Base-by-base conservation (phyloP, 2,888 invertebrate species). In the Conus canariensis region DNA sequence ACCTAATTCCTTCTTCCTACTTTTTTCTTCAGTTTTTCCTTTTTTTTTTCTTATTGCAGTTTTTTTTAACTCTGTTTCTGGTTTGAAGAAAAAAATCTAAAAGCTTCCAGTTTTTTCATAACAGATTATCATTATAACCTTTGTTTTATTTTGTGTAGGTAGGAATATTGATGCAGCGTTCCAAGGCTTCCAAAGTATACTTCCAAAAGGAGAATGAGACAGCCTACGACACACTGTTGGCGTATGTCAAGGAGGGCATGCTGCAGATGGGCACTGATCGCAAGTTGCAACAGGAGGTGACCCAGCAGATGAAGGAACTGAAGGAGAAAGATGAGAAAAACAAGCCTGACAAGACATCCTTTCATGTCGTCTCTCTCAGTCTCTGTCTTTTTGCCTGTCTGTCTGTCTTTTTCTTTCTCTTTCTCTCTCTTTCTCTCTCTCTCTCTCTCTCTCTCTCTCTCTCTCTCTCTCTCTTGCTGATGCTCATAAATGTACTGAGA, bases 181-280 rank as follows among this genome's bases (percentile, higher is more conserved):
- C 94, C 16, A 92, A 91, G 45, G 94, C 94, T 16, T 87, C 91
- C 64, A 93, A 94, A 82, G 93, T 95, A 5, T 93, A 94, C 90
- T 93, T 96, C 91, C 95, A 95, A 90, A 92, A 94, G 67, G 94
- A 95, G 86, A 95, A 93, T 88, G 91, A 93, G 7, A 91, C 92
- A 12, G 94, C 94, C 0, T 90, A 93, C 64, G 93, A 94, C 22
- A 92, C 90, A 0, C 92, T 96, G 87, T 89, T 95, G 9, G 88
- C 91, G n/a, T 92, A 86, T 88, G 92, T 95, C 3, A 93, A 87
- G 64, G 91, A 90, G 59, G 67, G 89, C 45, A 60, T 77, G 7
- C 82, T 92, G 25, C 88, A 91, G 2, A 8, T 85, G 8, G 83
- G 88, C 30, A 45, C 16, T n/a, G 88, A 90, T 45, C 56, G 86